Base-by-base conservation (phyloP, 2,888 invertebrate genomes). In the Drosophila lacicola region DNA sequence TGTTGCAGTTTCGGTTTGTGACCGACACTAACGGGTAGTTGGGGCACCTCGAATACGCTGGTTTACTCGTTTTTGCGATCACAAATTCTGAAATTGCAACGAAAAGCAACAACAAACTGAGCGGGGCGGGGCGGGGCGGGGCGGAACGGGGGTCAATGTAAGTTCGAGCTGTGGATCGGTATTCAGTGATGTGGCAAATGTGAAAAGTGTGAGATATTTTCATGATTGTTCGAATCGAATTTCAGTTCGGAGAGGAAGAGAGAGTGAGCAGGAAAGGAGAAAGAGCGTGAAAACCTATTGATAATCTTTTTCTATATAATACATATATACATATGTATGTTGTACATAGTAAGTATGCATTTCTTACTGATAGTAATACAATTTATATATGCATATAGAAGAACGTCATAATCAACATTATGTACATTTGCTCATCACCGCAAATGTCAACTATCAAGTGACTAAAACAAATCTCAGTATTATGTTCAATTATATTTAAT, bases 11-110 rank as follows among this genome's bases (percentile, higher is more conserved):
- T 92, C 91, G 88, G 90, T 92, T 92, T 92, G 92, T 92, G 92
- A 92, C 92, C 92, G 92, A 92, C 92, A 92, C 92, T 92, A 92
- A 92, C 92, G 92, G 92, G 92, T 92, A 92, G 86, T 72, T 66
- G 19, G 14, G 19, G 19, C 41, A 39, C 42, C 55, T 51, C 58
- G 61, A 14, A 50, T 21, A 36, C 19, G 47, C 58, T 54, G 69
- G 13, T 46, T 86, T 92, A 91, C 92, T 92, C 92, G 92, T 92
- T 92, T 92, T 90, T 92, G 92, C 92, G 92, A 92, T 92, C 92
- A 92, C 92, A 92, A 92, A 90, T 85, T 90, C 90, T 91, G 91
- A 92, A 92, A 92, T 90, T 91, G 91, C 85, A 89, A 90, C 82
- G 49, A 88, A 70, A 63, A 58, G 55, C 90, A 90, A 62, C 74